Evolutionary conservation across 2,113 vertebrate genomes (phyloP), one percentile per base, ranked within the genome.

Genomic region (Proterorhinus semilunaris): DNA sequence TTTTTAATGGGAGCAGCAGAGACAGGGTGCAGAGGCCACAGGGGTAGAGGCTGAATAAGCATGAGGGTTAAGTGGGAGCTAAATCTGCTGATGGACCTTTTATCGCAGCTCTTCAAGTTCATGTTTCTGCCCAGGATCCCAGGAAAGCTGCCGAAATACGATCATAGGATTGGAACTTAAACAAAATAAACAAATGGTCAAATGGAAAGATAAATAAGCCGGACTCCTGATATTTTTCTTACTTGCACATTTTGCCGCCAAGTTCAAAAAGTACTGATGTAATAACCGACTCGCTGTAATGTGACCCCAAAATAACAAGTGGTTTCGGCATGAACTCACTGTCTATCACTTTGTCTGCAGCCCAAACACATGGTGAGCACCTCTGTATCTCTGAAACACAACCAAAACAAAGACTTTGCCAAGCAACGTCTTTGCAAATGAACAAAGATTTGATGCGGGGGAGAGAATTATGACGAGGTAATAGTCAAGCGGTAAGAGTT

Each of bases 281-380:
- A 52, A 65, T 10, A 55, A 27, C 7, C 50, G 52, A 50, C 47
- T 71, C 13, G 53, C 51, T 81, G 87, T 79, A 90, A 88, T 15
- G 58, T 72, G 76, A 87, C 65, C 62, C 72, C 52, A 7, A 83
- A 89, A 78, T 86, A 79, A 79, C 76, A 81, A 64, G 50, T 67
- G 70, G 10, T 58, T 58, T 68, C 59, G 55, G 74, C 81, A 72
- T 79, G 66, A 85, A 79, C 71, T 85, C 83, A 73, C 80, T 58
- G 68, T 78, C 75, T 71, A 81, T 83, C 86, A 86, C 75, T 75
- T 72, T 52, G 67, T 49, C 65, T 72, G 69, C 70, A 90, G 81
- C 85, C 62, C 88, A 91, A 88, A 86, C 88, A 87, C 76, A 78
- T 82, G 76, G 83, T 36, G 65, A 68, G 69, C 77, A 70, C 75